Evolutionary conservation across 2,888 invertebrate genomes (phyloP), one percentile per base, ranked within the genome.

Genomic region (Gastrophysa polygoni): DNA sequence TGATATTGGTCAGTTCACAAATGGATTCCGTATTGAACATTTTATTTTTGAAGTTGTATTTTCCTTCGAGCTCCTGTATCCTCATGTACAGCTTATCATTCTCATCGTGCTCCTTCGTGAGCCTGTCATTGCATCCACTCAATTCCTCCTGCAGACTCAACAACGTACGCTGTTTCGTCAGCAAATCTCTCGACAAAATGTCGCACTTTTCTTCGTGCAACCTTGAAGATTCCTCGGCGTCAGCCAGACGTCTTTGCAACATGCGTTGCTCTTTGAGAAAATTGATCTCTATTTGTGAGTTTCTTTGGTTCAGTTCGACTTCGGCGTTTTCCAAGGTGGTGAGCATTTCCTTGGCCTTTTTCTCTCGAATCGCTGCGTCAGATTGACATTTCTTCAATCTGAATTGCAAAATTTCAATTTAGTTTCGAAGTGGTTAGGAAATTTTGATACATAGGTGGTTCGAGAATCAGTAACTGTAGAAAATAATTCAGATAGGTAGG

Each of bases 1-100:
- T 91, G 58, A 93, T 85, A 73, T 91, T 92, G 6, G 91, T 91
- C 34, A 94, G 85, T 78, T 94, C 93, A 70, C 91, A 90, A 7
- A 94, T 83, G 3, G 93, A 93, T 71, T 92, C 91, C 4, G 68
- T 63, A 69, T 91, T 90, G 73, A 71, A 69, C 20, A 87, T 85
- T 61, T 87, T 86, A 63, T 87, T 85, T 64, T 87, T 86, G 70
- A 86, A 86, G 43, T 66, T 70, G 50, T 73, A 85, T 56, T 81
- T 78, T 16, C 87, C 87, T 81, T 92, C 92, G 20, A 92, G 77
- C 71, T 92, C 92, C 61, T 90, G 85, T 59, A 93, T 84, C 70
- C 89, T 87, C 52, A 85, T 85, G 72, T 90, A 92, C 18, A 93
- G 82, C 16, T 83, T 83, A 73, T 92, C 92, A 76, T 92, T 93